These are phyloP conservation scores for Leuciscus idus DNA, from an alignment of 2,113 vertebrate species.

Conservation along the genomic window DNA sequence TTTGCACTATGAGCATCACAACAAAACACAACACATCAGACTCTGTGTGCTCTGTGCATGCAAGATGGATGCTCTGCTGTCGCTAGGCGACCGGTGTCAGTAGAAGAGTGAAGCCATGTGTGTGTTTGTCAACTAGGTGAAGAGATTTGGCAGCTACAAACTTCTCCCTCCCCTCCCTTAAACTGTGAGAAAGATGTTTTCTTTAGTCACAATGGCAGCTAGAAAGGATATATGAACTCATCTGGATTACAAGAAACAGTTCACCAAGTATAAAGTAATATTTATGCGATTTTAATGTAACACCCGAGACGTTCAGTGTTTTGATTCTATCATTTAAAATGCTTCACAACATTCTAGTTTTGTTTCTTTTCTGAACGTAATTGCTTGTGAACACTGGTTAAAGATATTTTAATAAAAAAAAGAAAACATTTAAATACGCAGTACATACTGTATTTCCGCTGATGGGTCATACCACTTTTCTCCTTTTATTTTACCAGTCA, in stretches of 20 bases:
- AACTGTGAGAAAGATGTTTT: conserved; percentile 42
- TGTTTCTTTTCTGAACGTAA: not conserved
- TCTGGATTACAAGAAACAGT: not conserved
- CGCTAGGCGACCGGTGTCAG: conserved; percentile 63
- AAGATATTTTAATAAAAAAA: not conserved
- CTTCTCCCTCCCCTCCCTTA: conserved; percentile 46
- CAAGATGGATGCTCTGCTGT: conserved; percentile 66
- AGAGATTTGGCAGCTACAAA: conserved; percentile 73
- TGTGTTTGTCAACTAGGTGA: conserved; percentile 36
- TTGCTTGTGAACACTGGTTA: conserved; percentile 11
- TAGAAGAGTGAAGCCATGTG: conserved; percentile 22
- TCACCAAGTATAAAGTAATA: not conserved
- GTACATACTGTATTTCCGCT: conserved; percentile 19
- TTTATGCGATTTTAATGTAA: not conserved
- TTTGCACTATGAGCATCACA: conserved; percentile 72
- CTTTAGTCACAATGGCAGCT: conserved; percentile 59
- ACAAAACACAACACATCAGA: conserved; percentile 72
- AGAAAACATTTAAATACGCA: not conserved
- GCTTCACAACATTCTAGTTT: not conserved
- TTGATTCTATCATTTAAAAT: not conserved
- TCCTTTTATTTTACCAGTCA: not conserved
- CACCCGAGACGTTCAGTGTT: not conserved
- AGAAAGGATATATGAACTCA: conserved; percentile 51
- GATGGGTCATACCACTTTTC: conserved; percentile 28
- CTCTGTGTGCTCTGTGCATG: conserved; percentile 58